Base-by-base conservation (phyloP, 2,113 vertebrate species). In the Pantherophis guttatus region DNA sequence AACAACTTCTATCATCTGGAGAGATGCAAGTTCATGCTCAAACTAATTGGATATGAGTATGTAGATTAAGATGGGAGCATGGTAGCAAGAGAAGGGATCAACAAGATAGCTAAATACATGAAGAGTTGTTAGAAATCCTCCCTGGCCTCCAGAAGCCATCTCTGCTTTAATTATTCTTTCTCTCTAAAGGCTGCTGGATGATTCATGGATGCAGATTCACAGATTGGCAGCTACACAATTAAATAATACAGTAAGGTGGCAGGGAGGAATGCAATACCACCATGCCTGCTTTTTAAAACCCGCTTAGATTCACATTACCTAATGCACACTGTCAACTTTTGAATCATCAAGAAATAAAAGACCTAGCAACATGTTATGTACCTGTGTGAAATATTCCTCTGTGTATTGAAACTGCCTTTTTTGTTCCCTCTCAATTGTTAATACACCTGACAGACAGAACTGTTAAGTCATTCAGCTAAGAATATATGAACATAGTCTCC, bases 401-500 rank as follows among this genome's bases (percentile, higher is more conserved):
- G n/a, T 86, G 39, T 75, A 57, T 70, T 53, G 88, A 92, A 54
- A 15, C 17, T 92, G 15, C n/a, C 5, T 90, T 93, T 58, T 93
- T 53, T 2, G 53, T 86, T 90, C 9, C 4, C 48, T 93, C n/a
- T 87, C 55, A 53, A 44, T 50, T 9, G 0, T 95, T 89, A 91
- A 75, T 9, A n/a, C 54, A 48, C n/a, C 88, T 91, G 70, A 39
- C 88, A 55, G 62, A 44, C 86, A 48, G 53, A 44, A 90, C 93
- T 93, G 2, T 58, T 62, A 95, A 90, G 53, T 48, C 3, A 0
- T 1, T 23, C 24, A 86, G 7, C 81, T 7, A 24, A 94, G 59
- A 96, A 94, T 12, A 7, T 92, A 57, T 8, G 54, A 96, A 81
- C 33, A 96, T 94, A 62, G 17, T 88, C 26, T 89, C 59, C 90